Base-by-base conservation (phyloP, 1,140 invertebrate genomes). In the Diorhabda elongata region DNA sequence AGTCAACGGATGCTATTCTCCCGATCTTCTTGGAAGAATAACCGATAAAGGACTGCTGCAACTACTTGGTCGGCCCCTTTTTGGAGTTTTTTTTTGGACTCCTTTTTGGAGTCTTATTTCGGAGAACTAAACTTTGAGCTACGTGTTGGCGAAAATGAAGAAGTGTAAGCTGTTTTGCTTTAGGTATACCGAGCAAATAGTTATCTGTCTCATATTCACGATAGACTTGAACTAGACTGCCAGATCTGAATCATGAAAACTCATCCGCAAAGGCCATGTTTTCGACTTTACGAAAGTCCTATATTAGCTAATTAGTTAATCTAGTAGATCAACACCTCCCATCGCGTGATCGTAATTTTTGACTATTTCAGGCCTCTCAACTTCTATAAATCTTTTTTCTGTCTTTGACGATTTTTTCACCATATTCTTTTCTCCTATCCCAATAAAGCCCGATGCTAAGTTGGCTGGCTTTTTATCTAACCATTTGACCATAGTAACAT, bases 391-490 rank as follows among this genome's bases (percentile, higher is more conserved):
- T 44, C 68, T 47, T 69, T 74, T 71, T 9, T 74, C 59, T 60
- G 66, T 75, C 70, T 76, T 76, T 75, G 74, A 70, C 69, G 75
- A 83, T 76, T 52, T 77, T 75, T 77, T 77, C 68, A 71, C 76
- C 74, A 71, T 70, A 77, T 80, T 76, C 75, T 52, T 75, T 73
- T 75, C 67, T 64, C 79, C 79, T 64, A 75, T 80, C 44, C 81
- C 81, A 73, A 81, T 64, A 76, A 79, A 82, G 76, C 82, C 82
- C 47, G 81, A 82, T 61, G 76, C 80, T 73, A 60, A 77, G n/a
- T n/a, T 7, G 52, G 26, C 26, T 26, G 26, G 26, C 26, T 26
- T 61, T 9, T 82, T 82, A 69, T 82, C 80, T 64, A 80, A 58
- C 81, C 79, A 82, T 64, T 81, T 81, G 59, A 77, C 76, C 45